Percentiles rank a stretch among this genome's conserved stretches.
Evolutionary conservation across 2,797 vertebrate species (phyloP).

Genomic region (Oreochromis grahami): DNA sequence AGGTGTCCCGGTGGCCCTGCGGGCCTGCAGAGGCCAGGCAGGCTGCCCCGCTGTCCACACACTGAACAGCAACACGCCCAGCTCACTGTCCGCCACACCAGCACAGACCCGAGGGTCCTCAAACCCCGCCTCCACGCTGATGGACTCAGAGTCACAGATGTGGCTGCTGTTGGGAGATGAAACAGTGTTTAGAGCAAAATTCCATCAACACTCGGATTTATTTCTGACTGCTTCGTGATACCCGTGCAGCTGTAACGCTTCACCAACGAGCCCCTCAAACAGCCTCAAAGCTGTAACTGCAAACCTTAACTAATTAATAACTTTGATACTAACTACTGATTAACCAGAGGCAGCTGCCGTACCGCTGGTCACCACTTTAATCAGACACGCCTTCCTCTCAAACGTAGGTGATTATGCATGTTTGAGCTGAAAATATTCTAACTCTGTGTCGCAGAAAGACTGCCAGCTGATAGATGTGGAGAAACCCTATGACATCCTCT

Average conservation of each 20-base stretch:
- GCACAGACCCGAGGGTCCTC: background rate
- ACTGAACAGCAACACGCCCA: background rate
- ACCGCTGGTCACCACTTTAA: background rate
- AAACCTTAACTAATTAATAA: background rate
- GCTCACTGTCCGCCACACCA: background rate
- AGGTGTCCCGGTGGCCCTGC: conserved; percentile 57
- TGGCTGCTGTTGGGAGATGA: background rate
- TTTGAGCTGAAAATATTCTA: background rate
- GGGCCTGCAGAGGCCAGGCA: background rate
- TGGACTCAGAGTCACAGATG: background rate
- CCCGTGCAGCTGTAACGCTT: background rate
- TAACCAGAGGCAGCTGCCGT: background rate
- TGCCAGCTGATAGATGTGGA: background rate
- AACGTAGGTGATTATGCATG: background rate
- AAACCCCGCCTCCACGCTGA: background rate
- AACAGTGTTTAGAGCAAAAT: background rate
- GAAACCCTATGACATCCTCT: background rate
- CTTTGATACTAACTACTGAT: background rate
- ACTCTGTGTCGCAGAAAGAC: background rate
- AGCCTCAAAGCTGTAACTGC: background rate
- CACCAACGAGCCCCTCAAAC: too few species aligned
- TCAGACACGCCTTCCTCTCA: background rate
- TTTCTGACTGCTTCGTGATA: background rate
- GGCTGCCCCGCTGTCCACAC: background rate
- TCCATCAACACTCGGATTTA: background rate